A percentile compares a stretch with the other conserved stretches of the same genome.
These are phyloP conservation scores for Drosophila sordidapex DNA, from an alignment of 2,888 invertebrate genomes.

Conservation along the genomic window DNA sequence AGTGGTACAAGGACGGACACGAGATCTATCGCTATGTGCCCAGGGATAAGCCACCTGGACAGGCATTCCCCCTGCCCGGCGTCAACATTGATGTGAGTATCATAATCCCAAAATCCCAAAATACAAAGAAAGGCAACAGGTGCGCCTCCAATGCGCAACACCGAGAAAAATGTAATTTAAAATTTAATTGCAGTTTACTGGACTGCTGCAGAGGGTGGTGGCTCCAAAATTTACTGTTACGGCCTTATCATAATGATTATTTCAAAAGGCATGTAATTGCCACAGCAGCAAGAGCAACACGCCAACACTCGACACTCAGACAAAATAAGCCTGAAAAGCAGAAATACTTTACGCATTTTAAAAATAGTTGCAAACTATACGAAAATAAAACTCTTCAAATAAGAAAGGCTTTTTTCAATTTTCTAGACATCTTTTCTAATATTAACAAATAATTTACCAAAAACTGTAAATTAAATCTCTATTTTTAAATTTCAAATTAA, in stretches of 20 bases:
- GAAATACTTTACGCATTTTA: neutral
- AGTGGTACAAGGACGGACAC: slow-evolving; percentile 96
- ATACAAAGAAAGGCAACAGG: slow-evolving; percentile 50
- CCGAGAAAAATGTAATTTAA: slow-evolving; percentile 69
- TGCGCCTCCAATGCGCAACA: slow-evolving; percentile 14
- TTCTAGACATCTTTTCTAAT: neutral
- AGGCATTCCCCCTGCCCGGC: slow-evolving; percentile 92
- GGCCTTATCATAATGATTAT: slow-evolving; percentile 77
- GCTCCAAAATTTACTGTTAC: slow-evolving; percentile 70
- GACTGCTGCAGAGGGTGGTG: slow-evolving; percentile 2
- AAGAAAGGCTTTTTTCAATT: neutral
- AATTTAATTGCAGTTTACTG: slow-evolving; percentile 76
- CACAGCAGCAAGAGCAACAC: slow-evolving; percentile 17
- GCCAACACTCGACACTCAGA: neutral
- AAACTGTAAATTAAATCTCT: neutral
- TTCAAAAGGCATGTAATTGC: slow-evolving; percentile 75
- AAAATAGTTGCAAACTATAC: neutral
- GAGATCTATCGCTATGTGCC: slow-evolving; percentile 96
- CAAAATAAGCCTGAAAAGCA: neutral
- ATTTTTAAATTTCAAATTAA: neutral
- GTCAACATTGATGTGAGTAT: slow-evolving; percentile 94
- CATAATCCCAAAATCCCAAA: neutral
- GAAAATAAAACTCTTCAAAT: neutral
- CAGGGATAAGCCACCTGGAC: slow-evolving; percentile 91
- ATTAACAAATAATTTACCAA: neutral